Base-by-base conservation (phyloP, 2,797 vertebrate genomes). In the Centropyge bicolor region DNA sequence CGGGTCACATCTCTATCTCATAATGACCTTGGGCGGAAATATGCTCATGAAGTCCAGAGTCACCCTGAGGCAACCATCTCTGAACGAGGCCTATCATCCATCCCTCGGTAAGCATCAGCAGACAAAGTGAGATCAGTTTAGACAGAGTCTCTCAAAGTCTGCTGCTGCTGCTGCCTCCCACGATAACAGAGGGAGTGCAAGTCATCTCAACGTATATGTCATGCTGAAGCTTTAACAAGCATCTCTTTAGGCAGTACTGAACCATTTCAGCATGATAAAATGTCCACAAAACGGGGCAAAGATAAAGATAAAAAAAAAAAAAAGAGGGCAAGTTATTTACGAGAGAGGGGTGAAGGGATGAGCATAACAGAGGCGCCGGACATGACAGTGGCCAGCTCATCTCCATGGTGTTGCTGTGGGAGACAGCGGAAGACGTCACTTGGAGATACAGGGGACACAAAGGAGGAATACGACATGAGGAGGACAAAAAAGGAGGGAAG, bases 361-460 rank as follows among this genome's bases (percentile, higher is more conserved):
- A 93, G 91, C 92, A 92, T 89, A 93, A 91, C 87, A 90, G 94
- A 95, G 95, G 94, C 93, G 90, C 94, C 93, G 93, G 93, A 95
- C 91, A 84, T 94, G 93, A 95, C 94, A 94, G 91, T 87, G 91
- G 88, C 87, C 90, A 87, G 89, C 89, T 88, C 91, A 91, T 95
- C 92, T 89, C 94, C 94, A 95, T 95, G 95, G 93, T 67, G 94
- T 96, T 94, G 95, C 95, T 85, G 93, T 89, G 94, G 94, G 95
- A 94, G 94, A 95, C 93, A 74, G 86, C 70, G 54, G 89, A 94
- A 92, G 94, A 95, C 94, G 95, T 96, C 95, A 96, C 92, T 90
- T 91, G 75, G 77, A 90, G 90, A 92, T 91, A 91, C 83, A 87
- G 86, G 85, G 89, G 91, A 93, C 92, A 95, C 90, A 94, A 94